These are phyloP conservation scores for Phainopepla nitens DNA, from an alignment of 2,113 vertebrate genomes.

Conservation along the genomic window DNA sequence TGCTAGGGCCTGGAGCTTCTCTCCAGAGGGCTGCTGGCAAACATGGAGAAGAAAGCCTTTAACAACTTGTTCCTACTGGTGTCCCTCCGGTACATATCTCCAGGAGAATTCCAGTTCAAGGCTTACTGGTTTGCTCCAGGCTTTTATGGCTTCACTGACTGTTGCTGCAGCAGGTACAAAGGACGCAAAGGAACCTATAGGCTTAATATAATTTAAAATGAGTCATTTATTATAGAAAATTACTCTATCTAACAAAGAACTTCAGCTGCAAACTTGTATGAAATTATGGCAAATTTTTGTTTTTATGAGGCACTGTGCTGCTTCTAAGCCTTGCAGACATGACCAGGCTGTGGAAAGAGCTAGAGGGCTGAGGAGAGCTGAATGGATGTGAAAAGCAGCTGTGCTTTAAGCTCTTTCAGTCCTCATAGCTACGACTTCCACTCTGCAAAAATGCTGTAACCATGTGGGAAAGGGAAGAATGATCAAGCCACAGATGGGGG, in stretches of 20 bases:
- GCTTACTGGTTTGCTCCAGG: background rate
- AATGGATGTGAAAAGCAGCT: constrained; percentile 59
- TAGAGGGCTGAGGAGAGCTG: constrained; percentile 19
- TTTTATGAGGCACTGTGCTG: background rate
- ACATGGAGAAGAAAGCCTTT: background rate
- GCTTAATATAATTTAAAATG: constrained; percentile 16
- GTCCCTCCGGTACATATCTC: background rate
- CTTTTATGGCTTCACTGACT: background rate
- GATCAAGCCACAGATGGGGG: constrained; percentile 34
- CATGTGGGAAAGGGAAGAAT: constrained; percentile 52
- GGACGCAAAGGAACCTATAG: background rate
- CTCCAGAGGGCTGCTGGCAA: background rate
- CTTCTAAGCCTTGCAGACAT: constrained; percentile 22
- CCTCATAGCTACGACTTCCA: constrained; percentile 55
- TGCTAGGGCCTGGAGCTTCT: background rate
- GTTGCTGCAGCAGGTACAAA: background rate
- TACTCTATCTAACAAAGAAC: background rate
- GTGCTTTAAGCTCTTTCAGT: constrained; percentile 47
- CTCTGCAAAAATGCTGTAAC: constrained; percentile 55
- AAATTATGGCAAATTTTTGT: background rate
- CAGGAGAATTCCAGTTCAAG: background rate
- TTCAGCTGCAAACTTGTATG: background rate
- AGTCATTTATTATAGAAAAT: constrained; percentile 39
- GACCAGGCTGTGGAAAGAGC: constrained; percentile 41
- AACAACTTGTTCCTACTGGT: background rate